A percentile compares a stretch with the other conserved stretches of the same genome.
These are phyloP conservation scores for Agapornis roseicollis DNA, from an alignment of 2,113 vertebrate species.

Conservation along the genomic window DNA sequence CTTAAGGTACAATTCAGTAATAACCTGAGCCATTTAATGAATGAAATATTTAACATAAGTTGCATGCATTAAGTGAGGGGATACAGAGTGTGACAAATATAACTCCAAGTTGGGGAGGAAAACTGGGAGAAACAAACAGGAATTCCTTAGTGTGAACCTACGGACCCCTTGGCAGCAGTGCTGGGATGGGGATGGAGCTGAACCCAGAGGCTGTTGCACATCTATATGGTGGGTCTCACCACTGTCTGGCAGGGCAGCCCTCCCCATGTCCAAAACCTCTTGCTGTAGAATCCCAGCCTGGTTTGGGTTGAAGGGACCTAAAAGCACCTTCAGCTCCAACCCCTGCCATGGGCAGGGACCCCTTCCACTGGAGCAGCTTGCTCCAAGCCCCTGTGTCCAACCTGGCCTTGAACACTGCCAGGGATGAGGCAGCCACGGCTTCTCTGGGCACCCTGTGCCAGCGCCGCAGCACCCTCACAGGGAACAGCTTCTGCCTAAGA, in stretches of 20 bases:
- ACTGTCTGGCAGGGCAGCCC: not conserved
- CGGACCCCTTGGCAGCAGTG: not conserved
- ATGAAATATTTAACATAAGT: constrained; percentile 69
- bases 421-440: too few species aligned
- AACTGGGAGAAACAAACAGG: not conserved
- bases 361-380: not conserved
- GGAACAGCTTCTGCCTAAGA: not conserved
- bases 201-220: not conserved
- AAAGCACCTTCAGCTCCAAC: not conserved
- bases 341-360: not conserved
- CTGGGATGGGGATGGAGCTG: not conserved
- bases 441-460: too few species aligned
- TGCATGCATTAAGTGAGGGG: constrained; percentile 30
- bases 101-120: not conserved
- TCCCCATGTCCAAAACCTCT: not conserved
- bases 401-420: too few species aligned
- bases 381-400: too few species aligned
- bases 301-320: not conserved
- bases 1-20: constrained; percentile 55
- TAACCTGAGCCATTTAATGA: constrained; percentile 62
- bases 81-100: not conserved
- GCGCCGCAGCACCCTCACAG: too few species aligned
- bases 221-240: not conserved
- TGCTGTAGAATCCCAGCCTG: not conserved
- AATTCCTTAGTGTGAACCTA: not conserved